Base-by-base conservation (phyloP, 2,113 vertebrate genomes). In the Festucalex cinctus region DNA sequence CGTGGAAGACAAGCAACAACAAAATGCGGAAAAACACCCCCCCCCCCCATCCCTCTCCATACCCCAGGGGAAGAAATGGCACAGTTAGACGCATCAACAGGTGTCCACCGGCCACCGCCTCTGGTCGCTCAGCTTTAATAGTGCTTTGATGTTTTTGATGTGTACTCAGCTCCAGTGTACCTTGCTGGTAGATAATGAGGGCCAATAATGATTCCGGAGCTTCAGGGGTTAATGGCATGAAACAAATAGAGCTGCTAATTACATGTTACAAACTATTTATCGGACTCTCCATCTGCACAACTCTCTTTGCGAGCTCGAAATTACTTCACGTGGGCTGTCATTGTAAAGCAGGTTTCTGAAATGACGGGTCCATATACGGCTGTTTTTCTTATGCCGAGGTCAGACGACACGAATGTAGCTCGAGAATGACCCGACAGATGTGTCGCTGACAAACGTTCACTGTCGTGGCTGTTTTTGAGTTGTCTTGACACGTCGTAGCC, bases 221-320 rank as follows among this genome's bases (percentile, higher is more conserved):
- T 93, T 85, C 90, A 95, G 96, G 95, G 96, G 95, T 99, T 99
- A 99, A 98, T 98, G 95, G 96, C 93, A 96, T 96, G 95, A 96
- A 97, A 96, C 95, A 93, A 92, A 92, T 90, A 93, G 94, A 95
- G 93, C 93, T 91, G 94, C 95, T 98, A 98, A 96, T 98, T 99
- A 95, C 94, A 95, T 93, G 94, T 96, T 98, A 94, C 95, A 93
- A 98, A 96, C 95, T 95, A 97, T 99, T 96, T 96, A 98, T 98
- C 96, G 97, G 95, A 95, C 93, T 94, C 92, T 95, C 94, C 95
- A 97, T 98, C 96, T 96, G 96, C 92, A 94, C 88, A 85, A 81
- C 86, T 87, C 89, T 90, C 89, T 90, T 95, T 96, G 94, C 96
- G 94, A 96, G 96, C 95, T 95, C 95, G 95, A 96, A 98, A 98